A percentile compares a stretch with the other conserved stretches of the same genome.
Conservation (phyloP, 2,113 vertebrate genomes). For the Leuciscus idus region DNA sequence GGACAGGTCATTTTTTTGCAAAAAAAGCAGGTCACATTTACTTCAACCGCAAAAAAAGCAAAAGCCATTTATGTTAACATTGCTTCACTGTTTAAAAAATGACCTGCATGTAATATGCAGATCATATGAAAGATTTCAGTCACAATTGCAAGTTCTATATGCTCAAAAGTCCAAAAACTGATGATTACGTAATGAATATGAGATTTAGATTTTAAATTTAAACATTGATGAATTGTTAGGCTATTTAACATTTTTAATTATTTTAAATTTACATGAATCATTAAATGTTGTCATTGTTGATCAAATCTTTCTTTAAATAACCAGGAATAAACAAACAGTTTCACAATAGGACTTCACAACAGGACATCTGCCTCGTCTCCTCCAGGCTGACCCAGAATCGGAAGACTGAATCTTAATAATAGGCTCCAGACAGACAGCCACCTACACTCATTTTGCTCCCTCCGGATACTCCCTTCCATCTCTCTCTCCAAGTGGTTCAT, state of each 20-base stretch:
- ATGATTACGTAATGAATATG: not conserved
- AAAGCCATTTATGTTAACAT: not conserved
- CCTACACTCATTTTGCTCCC: constrained; percentile 55
- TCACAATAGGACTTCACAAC: not conserved
- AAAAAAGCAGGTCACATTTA: not conserved
- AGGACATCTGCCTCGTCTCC: constrained; percentile 37
- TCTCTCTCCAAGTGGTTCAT: constrained; percentile 51
- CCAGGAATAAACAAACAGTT: not conserved
- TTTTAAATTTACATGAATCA: not conserved
- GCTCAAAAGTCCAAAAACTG: not conserved
- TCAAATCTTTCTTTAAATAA: not conserved
- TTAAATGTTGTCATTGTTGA: not conserved
- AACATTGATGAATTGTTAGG: too few relatives aligned
- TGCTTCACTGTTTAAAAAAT: not conserved
- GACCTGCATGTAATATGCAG: not conserved
- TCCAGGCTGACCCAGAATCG: constrained; percentile 21
- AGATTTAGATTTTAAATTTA: too few relatives aligned
- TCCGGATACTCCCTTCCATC: constrained; percentile 50
- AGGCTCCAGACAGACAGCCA: constrained; percentile 54
- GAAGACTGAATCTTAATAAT: constrained; percentile 64
- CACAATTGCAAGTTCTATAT: not conserved
- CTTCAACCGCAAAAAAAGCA: not conserved
- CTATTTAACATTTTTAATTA: too few relatives aligned
- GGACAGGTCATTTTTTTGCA: not conserved
- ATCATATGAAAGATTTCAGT: not conserved